Conservation (phyloP, 1,140 invertebrate genomes). For the Acromyrmex heyeri region DNA sequence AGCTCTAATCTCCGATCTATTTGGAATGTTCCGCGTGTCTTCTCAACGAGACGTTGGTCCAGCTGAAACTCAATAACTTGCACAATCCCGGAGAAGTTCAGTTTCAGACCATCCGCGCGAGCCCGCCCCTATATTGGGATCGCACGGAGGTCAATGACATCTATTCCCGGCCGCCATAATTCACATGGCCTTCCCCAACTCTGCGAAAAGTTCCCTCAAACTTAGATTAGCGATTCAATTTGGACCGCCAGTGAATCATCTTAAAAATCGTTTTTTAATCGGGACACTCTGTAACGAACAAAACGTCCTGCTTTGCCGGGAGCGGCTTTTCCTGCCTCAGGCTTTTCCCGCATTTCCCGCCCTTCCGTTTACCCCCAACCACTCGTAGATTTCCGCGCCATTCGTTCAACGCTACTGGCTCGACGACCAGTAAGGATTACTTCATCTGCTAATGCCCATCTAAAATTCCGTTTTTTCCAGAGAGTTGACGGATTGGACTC, state of each 20-base stretch:
- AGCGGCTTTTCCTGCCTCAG: slow-evolving; percentile 33
- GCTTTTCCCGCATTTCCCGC: slow-evolving; percentile 31
- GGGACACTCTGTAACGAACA: slow-evolving; percentile 69
- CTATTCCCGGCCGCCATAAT: slow-evolving; percentile 77
- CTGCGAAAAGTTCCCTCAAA: slow-evolving; percentile 78
- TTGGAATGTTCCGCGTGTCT: slow-evolving; percentile 20
- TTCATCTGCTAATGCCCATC: slow-evolving; percentile 52
- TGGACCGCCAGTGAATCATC: slow-evolving; percentile 78
- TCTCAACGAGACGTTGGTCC: neutral
- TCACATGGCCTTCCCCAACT: slow-evolving; percentile 63
- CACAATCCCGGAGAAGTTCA: slow-evolving; percentile 64
- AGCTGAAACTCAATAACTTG: slow-evolving; percentile 53
- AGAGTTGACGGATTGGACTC: slow-evolving; percentile 18
- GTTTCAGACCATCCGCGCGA: slow-evolving; percentile 62
- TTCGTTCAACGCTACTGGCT: slow-evolving; percentile 39
- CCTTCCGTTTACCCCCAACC: slow-evolving; percentile 16
- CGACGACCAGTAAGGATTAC: slow-evolving; percentile 38
- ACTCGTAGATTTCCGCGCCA: slow-evolving; percentile 28
- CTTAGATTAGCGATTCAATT: slow-evolving; percentile 84
- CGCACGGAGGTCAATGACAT: slow-evolving; percentile 74
- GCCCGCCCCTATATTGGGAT: slow-evolving; percentile 32
- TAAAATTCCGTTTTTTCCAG: slow-evolving; percentile 38
- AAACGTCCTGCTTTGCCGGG: slow-evolving; percentile 42
- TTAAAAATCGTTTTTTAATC: slow-evolving; percentile 80
- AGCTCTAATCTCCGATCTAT: slow-evolving; percentile 10